phyloP scores from a whole-genome alignment of 2,888 invertebrate genomes.

The Cacoxenus indagator region DNA sequence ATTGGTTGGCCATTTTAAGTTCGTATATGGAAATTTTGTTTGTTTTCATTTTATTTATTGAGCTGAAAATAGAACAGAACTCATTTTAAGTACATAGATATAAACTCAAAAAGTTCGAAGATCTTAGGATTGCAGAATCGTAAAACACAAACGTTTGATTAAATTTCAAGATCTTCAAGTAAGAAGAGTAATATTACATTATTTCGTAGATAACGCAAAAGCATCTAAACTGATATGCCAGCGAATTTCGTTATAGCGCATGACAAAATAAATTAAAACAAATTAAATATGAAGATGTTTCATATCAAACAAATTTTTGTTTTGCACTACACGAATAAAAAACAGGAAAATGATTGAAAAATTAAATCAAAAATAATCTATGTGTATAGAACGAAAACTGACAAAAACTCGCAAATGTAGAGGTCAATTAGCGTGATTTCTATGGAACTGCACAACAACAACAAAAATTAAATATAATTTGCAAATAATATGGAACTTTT shows the following conservation, averaged over 20 bases:
- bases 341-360: background rate
- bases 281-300: background rate
- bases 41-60: no score
- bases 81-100: no score
- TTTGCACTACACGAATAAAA: no score
- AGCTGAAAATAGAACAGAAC: no score
- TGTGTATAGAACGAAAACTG: conserved; percentile 4
- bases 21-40: no score
- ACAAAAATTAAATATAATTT: conserved; percentile 17
- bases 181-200: no score
- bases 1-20: no score
- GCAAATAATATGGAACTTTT: conserved; percentile 16
- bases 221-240: background rate
- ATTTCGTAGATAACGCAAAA: background rate
- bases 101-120: no score
- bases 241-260: background rate
- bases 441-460: background rate
- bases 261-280: background rate
- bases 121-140: no score
- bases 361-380: background rate
- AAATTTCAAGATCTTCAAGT: background rate
- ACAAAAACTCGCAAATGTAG: conserved; percentile 12
- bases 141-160: background rate
- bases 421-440: conserved; percentile 18
- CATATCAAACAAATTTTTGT: no score